Evolutionary conservation across 2,797 vertebrate species (phyloP), one percentile per base, ranked within the genome.

Genomic region (Halcyon chelicuti): DNA sequence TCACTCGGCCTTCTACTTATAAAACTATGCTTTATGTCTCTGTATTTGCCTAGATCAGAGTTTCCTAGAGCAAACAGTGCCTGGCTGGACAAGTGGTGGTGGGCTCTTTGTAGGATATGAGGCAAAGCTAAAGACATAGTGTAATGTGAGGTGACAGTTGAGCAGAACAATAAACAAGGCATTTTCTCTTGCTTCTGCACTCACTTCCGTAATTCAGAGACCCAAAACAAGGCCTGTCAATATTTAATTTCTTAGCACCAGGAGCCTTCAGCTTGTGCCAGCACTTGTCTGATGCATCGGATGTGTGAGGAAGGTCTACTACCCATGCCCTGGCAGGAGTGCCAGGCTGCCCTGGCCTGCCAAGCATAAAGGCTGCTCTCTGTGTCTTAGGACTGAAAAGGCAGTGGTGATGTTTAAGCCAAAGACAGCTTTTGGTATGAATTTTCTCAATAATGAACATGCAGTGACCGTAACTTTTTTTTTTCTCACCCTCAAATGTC

Each of bases 161-260:
- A 91, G 73, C 72, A 87, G 67, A 70, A 46, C 21, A 62, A 31
- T 52, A 39, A 67, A 51, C 4, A 10, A 72, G 42, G 29, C 25
- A 4, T 40, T 89, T 90, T 68, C 58, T 78, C 15, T 31, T 4
- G 4, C 18, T 92, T 89, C 65, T 61, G 17, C n/a, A 7, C 39
- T 31, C 3, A 39, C 17, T 77, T 60, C 40, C 2, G 0, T 33
- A 14, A 46, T 7, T 5, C 2, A 10, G 54, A 63, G 33, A 26
- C 54, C 42, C 51, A 23, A 46, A 79, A 22, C 33, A 19, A 76
- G 40, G 61, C 31, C 42, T 49, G 47, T 40, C 73, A 40, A 2
- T 35, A 52, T 18, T 66, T n/a, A 18, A 55, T 75, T 58, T 21
- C 65, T 40, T 22, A 54, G 71, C 39, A 51, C 19, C 51, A 60